These are phyloP conservation scores for Rapana venosa DNA, from an alignment of 2,888 invertebrate genomes.

Conservation along the genomic window DNA sequence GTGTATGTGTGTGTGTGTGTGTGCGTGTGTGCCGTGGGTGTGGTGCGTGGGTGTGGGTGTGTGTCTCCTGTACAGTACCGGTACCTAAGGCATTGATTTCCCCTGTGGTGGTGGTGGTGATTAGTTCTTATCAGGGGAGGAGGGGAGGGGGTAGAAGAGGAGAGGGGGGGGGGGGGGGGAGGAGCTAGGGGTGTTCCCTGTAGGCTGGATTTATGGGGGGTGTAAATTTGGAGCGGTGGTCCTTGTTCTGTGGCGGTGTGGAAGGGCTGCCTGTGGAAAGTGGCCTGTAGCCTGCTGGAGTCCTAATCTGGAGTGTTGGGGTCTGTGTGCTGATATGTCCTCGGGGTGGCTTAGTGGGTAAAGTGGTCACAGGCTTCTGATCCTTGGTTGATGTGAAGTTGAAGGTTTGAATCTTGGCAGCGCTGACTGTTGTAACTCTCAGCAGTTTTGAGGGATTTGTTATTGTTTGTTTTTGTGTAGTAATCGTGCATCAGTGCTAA, in stretches of 20 bases:
- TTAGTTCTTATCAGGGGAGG: background rate
- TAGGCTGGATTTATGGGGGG: conserved; percentile 8
- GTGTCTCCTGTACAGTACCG: background rate
- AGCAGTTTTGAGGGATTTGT: too few species aligned
- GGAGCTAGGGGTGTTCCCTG: too few species aligned
- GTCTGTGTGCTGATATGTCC: too few species aligned
- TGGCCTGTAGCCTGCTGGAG: background rate
- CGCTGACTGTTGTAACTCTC: too few species aligned
- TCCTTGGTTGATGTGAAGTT: too few species aligned
- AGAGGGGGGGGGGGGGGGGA: too few species aligned
- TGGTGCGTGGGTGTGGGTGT: background rate
- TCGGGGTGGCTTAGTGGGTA: too few species aligned
- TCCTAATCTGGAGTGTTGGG: too few species aligned
- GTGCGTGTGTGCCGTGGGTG: background rate
- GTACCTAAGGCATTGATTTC: background rate
- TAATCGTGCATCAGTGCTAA: too few species aligned
- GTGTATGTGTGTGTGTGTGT: background rate
- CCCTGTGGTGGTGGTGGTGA: background rate
- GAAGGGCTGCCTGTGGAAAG: background rate
- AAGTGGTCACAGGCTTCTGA: too few species aligned
- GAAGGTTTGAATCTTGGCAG: too few species aligned
- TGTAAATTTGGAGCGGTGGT: background rate
- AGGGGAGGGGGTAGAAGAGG: background rate
- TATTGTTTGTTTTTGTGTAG: too few species aligned
- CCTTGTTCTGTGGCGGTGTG: background rate